phyloP scores from a whole-genome alignment of 2,888 invertebrate genomes.

The Lithosia quadra region DNA sequence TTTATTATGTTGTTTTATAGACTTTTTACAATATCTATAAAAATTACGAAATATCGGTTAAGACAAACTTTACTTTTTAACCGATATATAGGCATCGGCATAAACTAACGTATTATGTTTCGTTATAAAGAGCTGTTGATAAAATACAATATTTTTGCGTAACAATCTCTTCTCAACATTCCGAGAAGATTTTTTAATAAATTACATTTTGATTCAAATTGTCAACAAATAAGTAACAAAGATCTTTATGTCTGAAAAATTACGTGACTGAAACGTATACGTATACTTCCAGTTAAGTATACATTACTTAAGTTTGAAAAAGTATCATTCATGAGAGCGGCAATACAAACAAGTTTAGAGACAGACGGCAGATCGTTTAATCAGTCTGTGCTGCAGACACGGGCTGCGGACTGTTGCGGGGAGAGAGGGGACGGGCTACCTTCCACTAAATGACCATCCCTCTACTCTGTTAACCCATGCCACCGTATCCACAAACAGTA shows the following conservation, averaged over 20 bases:
- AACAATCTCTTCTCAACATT: too few relatives aligned
- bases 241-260: neutral
- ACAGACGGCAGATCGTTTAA: constrained; percentile 82
- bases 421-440: constrained; percentile 65
- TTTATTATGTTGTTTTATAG: too few relatives aligned
- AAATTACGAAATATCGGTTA: too few relatives aligned
- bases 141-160: too few relatives aligned
- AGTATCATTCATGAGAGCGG: constrained; percentile 64
- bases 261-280: neutral
- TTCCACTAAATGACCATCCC: constrained; percentile 85
- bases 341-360: constrained; percentile 76
- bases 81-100: too few relatives aligned
- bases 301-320: constrained; percentile 46
- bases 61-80: too few relatives aligned
- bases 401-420: constrained; percentile 42
- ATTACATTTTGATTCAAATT: too few relatives aligned
- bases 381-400: constrained; percentile 81
- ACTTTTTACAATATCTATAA: too few relatives aligned
- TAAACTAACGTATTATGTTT: too few relatives aligned
- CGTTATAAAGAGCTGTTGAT: too few relatives aligned
- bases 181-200: too few relatives aligned
- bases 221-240: too few relatives aligned
- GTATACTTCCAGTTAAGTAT: neutral
- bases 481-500: constrained; percentile 85
- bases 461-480: constrained; percentile 82